Evolutionary conservation across 2,888 invertebrate genomes (phyloP), one percentile per base, ranked within the genome.

Genomic region (Oligia strigilis): DNA sequence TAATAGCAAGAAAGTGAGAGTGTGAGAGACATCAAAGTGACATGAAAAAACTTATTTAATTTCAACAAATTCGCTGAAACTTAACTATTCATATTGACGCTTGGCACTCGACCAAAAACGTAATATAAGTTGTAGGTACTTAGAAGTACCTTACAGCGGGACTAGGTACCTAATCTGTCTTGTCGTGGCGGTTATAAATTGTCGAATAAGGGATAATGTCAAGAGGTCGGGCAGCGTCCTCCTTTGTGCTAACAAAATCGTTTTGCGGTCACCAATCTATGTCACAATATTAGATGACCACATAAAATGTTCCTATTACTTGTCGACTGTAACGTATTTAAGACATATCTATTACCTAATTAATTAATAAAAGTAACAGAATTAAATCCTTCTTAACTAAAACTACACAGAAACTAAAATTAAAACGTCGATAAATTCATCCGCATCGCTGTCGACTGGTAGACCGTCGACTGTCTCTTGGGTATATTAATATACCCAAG

Each of bases 41-140:
- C 73, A 60, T 40, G 58, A 66, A 60, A 40, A 77, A 85, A 87
- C 65, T 85, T 85, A 72, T 76, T 87, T 87, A 84, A 87, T 87
- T 81, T 77, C 40, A 84, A 74, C 64, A 70, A 75, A 66, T 84
- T 75, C 13, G 40, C 52, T 64, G n/a, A 55, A 76, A 84, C 46
- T 73, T 52, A 62, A 64, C 19, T 73, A 70, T 60, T 69, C 23
- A 73, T 85, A 81, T 81, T 85, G 64, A 58, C 78, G 19, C 60
- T 84, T 71, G 81, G 84, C 70, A 60, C 23, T 84, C 46, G 5
- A 52, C 58, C 80, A 79, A 71, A 46, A 70, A 52, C 36, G 58
- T 52, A 40, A 55, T 58, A 66, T 13, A 58, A 46, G 29, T 46
- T 49, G 19, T 36, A 43, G 23, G 66, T 64, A 66, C 67, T 67